These are phyloP conservation scores for Pleuronectes platessa DNA, from an alignment of 2,113 vertebrate species.

Conservation along the genomic window DNA sequence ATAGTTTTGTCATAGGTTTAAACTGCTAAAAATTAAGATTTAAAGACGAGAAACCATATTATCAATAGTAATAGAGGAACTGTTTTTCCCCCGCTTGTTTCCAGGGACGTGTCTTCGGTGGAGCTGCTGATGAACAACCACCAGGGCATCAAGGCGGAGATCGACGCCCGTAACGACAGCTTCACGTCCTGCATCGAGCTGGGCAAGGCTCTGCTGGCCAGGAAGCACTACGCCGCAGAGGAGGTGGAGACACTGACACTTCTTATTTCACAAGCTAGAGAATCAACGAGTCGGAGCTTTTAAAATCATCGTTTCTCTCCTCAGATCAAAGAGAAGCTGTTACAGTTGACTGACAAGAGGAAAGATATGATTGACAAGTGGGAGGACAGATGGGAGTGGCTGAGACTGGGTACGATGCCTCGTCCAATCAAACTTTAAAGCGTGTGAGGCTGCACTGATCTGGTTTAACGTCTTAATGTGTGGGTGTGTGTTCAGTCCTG, in stretches of 20 bases:
- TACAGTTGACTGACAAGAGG: constrained; percentile 94
- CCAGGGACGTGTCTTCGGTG: constrained; percentile 96
- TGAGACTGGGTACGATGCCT: constrained; percentile 90
- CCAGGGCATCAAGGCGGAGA: constrained; percentile 99
- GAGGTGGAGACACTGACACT: constrained; percentile 83
- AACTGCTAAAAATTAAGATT: no score
- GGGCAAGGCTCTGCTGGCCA: constrained; percentile 94
- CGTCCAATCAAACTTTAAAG: neutral
- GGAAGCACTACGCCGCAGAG: constrained; percentile 97
- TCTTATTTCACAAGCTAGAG: neutral
- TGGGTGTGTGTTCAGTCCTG: constrained; percentile 57
- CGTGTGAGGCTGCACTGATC: no score
- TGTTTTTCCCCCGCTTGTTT: neutral
- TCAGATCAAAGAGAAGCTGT: constrained; percentile 94
- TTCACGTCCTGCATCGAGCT: constrained; percentile 98
- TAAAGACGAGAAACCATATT: no score
- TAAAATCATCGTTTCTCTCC: neutral
- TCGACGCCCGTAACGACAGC: constrained; percentile 98
- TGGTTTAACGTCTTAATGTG: neutral
- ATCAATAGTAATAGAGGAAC: no score
- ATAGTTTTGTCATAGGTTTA: no score
- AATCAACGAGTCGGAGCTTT: neutral
- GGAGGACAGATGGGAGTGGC: constrained; percentile 96
- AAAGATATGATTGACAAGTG: constrained; percentile 99
- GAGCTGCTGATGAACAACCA: constrained; percentile 99